Evolutionary conservation across 2,797 vertebrate genomes (phyloP), one percentile per base, ranked within the genome.

Genomic region (Champsocephalus gunnari): DNA sequence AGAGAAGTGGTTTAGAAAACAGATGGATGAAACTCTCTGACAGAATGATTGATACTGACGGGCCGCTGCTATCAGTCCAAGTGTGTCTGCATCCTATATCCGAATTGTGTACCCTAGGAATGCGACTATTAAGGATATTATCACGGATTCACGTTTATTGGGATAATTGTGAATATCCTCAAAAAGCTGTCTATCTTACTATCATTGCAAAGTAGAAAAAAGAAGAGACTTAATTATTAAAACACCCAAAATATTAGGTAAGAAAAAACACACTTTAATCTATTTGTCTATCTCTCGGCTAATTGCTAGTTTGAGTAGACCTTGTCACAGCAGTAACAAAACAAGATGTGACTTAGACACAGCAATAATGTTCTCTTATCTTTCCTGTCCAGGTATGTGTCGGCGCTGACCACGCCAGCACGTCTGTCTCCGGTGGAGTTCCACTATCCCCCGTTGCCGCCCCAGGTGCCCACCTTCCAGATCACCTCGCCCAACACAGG

Each of bases 391-490:
- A 99, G 98, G 93, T 99, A 98, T 0, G 98, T 99, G 92, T 99
- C 98, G 0, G 98, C 98, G 12, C 92, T 99, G 92, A 99, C 98
- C 88, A 99, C 98, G 6, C 98, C 98, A 65, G 97, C 98, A 4
- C 97, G 97, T 74, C 95, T 99, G 73, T 99, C 98, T 0, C 98
- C 98, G 0, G 96, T 99, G 68, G 98, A 99, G 94, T 97, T 98
- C 91, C 96, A 98, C 92, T 99, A 96, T 93, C 97, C 94, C 89
- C 95, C 84, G 79, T 89, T 97, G 91, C 93, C 97, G 3, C 92
- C 96, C 16, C 97, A 98, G 95, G 97, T 98, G 92, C 97, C 98
- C 85, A 98, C 96, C 86, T 99, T 99, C 44, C 97, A 99, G 92
- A 98, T 99, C 95, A 98, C 98, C 45, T 98, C 98, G 1, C 97